These are phyloP conservation scores for Clytia hemisphaerica DNA, from an alignment of 30 jellyfish, hydroid and myxozoan genomes.

Conservation along the genomic window DNA sequence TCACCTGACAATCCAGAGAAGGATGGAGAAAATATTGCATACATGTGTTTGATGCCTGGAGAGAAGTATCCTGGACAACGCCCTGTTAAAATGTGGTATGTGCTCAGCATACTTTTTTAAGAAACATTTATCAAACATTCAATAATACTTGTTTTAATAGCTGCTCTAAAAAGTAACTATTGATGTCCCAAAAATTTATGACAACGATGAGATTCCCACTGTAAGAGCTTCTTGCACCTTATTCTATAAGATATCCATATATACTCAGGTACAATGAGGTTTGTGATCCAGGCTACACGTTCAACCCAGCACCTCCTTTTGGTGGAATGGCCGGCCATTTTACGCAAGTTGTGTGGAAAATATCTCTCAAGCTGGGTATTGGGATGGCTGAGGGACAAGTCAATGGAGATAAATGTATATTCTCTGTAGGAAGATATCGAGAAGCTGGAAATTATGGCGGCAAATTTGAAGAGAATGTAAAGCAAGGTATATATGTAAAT, in stretches of 20 bases:
- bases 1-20: constrained; percentile 36
- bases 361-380: constrained; percentile 53
- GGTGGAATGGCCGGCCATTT: constrained; percentile 61
- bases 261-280: constrained; percentile 85
- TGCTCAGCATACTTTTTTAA: no score
- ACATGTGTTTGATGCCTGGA: constrained; percentile 10
- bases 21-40: constrained; percentile 83
- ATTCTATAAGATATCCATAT: no score
- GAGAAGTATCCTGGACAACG: no score
- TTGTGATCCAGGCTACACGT: constrained; percentile 72
- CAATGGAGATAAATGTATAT: constrained; percentile 55
- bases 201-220: no score
- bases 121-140: no score
- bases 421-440: constrained; percentile 71
- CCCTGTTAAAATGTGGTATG: no score
- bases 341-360: constrained; percentile 74
- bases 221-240: no score
- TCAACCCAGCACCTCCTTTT: constrained; percentile 38
- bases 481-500: no score
- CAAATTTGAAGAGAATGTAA: constrained; percentile 49
- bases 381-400: constrained; percentile 49
- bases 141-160: no score
- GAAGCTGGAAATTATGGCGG: constrained; percentile 76
- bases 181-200: no score
- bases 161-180: no score